These are phyloP conservation scores for Eupeodes luniger DNA, from an alignment of 2,888 invertebrate species.

Conservation along the genomic window DNA sequence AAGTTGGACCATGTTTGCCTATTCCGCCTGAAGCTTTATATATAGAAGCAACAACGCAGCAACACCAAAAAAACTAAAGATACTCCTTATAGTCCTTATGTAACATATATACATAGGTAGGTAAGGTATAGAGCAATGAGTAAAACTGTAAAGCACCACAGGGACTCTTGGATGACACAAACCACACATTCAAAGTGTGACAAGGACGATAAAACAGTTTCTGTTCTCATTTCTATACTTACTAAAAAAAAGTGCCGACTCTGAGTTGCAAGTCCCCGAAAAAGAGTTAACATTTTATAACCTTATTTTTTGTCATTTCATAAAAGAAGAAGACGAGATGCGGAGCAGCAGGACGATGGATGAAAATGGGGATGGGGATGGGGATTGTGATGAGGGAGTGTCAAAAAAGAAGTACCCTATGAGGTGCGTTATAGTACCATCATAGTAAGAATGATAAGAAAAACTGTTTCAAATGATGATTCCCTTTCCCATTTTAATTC, in stretches of 20 bases:
- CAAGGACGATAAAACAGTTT: slow-evolving; percentile 59
- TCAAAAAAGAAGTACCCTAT: not conserved
- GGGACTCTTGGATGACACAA: slow-evolving; percentile 42
- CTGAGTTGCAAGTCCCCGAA: not conserved
- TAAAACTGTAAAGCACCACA: slow-evolving; percentile 59
- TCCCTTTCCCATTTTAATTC: slow-evolving; percentile 32
- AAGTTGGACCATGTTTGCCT: slow-evolving; percentile 42
- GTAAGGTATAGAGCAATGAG: not conserved
- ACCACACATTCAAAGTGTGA: slow-evolving; percentile 24
- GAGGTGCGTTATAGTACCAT: slow-evolving; percentile 13
- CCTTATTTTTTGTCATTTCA: slow-evolving; percentile 38
- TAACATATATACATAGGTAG: not conserved
- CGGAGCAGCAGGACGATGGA: not conserved
- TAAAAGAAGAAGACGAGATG: not conserved
- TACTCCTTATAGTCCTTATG: slow-evolving; percentile 31
- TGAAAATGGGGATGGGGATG: not conserved
- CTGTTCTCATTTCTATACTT: slow-evolving; percentile 44
- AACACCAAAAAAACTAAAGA: slow-evolving; percentile 35
- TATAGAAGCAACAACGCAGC: not conserved
- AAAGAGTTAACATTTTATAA: slow-evolving; percentile 71
- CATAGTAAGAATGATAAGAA: slow-evolving; percentile 39
- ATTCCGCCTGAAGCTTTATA: not conserved
- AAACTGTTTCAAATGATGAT: slow-evolving; percentile 38
- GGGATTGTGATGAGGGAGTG: not conserved
- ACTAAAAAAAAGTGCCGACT: slow-evolving; percentile 25